Base-by-base conservation (phyloP, 2,113 vertebrate species). In the Zootoca vivipara region DNA sequence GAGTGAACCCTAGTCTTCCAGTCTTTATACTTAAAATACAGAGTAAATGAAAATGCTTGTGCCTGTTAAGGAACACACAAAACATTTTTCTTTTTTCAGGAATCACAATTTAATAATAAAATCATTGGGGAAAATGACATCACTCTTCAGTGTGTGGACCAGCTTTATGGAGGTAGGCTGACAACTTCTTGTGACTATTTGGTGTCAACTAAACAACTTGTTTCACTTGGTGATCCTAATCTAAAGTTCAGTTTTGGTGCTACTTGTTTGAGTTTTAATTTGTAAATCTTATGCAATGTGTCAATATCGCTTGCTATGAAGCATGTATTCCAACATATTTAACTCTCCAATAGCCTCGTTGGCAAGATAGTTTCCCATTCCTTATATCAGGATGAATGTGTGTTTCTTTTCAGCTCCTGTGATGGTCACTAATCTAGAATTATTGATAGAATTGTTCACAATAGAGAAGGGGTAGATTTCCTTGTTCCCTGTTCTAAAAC, bases 71-170 rank as follows among this genome's bases (percentile, higher is more conserved):
- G 16, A 77, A 82, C 22, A 84, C 69, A 65, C 89, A 86, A 16
- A 87, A 70, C 78, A 42, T 40, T 85, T 65, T 82, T 64, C 78
- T 0, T 90, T 2, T 96, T 97, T 40, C 87, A 98, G 98, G 96
- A 96, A 72, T 95, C 93, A 56, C 97, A 97, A 10, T 98, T 98
- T 95, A 98, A 96, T 94, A 98, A 98, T 95, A 98, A 98, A 89
- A 95, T 98, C 15, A 93, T 98, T 90, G 98, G 97, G 93, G 97
- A 98, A 96, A 98, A 98, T 92, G 98, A 98, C 87, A 97, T 98
- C 92, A 97, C 98, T 30, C 95, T 98, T n/a, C 98, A 97, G 85
- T 98, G 98, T 69, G 96, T 98, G 87, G 98, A 98, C 93, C 97
- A 98, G 86, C 97, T 98, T 89, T 98, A 97, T 93, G 98, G 98